Percentiles rank a stretch among this genome's conserved stretches.
These are phyloP conservation scores for Neuroscelio doddi DNA, from an alignment of 2,888 invertebrate genomes.

Conservation along the genomic window DNA sequence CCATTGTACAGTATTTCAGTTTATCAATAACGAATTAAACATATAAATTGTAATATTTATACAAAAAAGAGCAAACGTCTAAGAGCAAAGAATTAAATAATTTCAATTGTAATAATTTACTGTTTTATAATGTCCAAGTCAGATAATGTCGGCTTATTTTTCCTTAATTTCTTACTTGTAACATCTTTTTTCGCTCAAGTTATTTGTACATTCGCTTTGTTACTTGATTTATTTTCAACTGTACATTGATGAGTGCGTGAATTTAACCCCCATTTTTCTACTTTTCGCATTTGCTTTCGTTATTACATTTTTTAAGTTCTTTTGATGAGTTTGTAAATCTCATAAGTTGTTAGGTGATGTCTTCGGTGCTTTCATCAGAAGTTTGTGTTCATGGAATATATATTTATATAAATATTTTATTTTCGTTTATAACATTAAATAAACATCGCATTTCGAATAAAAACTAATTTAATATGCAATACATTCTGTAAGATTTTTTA, in stretches of 20 bases:
- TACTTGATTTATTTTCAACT: slow-evolving; percentile 28
- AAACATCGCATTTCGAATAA: slow-evolving; percentile 25
- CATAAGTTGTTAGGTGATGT: slow-evolving; percentile 33
- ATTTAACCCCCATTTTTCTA: slow-evolving; percentile 14
- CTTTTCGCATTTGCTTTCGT: slow-evolving; percentile 2
- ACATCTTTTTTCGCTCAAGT: slow-evolving; percentile 36
- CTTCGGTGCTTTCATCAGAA: slow-evolving; percentile 34
- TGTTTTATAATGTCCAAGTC: slow-evolving; percentile 57
- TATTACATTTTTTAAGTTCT: slow-evolving; percentile 6
- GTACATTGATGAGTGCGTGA: slow-evolving; percentile 37
- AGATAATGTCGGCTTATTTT: slow-evolving; percentile 7
- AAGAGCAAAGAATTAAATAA: slow-evolving; percentile 58
- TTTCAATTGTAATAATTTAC: slow-evolving; percentile 62
- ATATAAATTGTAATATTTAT: slow-evolving; percentile 67
- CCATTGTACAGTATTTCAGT: slow-evolving; percentile 69
- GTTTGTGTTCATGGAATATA: slow-evolving; percentile 27
- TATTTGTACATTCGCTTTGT: slow-evolving; percentile 44
- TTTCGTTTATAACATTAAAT: slow-evolving; percentile 28
- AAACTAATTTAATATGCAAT: background rate
- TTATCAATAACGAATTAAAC: slow-evolving; percentile 57
- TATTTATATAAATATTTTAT: slow-evolving; percentile 26
- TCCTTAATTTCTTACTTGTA: slow-evolving; percentile 27
- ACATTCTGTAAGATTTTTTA: too few species aligned
- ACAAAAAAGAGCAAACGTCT: slow-evolving; percentile 59
- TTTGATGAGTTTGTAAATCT: slow-evolving; percentile 38